Base-by-base conservation (phyloP, 2,797 vertebrate genomes). In the Fratercula arctica region DNA sequence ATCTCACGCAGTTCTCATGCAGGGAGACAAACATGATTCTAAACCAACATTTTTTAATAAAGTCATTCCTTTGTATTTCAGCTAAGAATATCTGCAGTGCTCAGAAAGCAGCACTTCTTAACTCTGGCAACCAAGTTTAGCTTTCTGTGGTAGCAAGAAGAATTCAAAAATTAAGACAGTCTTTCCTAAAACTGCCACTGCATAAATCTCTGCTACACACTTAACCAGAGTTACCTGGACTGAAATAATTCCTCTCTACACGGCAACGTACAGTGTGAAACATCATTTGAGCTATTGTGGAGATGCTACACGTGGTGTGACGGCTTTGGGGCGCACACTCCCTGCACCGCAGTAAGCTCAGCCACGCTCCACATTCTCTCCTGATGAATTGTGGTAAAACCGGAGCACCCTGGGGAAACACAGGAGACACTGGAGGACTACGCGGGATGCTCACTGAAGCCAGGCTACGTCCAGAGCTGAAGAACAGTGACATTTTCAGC, bases 81-180 rank as follows among this genome's bases (percentile, higher is more conserved):
- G 48, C 56, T 67, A 59, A 26, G 68, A 74, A 14, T 57, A 70
- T 21, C 21, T 86, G 53, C 85, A 53, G 24, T 28, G 59, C 81
- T 89, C 73, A 70, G 73, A 86, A 81, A 94, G 53, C 50, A 85
- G 54, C 48, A 63, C 29, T 83, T 75, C 85, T 89, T 87, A 61
- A 73, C 24, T 87, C 56, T 24, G 53, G 50, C 43, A 93, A 53
- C 26, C 29, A 87, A 83, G 10, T 50, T 91, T 70, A 66, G 43
- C 50, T 43, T 86, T 63, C 61, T 85, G 21, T 20, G 91, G 64
- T 7, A 85, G 35, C 35, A 81, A 76, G 56, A 51, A 74, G 35
- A 93, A 59, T 33, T 56, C 2, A 89, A 70, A 84, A 61, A 89
- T 24, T 37, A 82, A 51, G 39, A 66, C 7, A 77, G 19, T 28